Percentiles rank a stretch among this genome's conserved stretches.
Conservation (phyloP, 2,113 vertebrate species). For the Etia nguti region DNA sequence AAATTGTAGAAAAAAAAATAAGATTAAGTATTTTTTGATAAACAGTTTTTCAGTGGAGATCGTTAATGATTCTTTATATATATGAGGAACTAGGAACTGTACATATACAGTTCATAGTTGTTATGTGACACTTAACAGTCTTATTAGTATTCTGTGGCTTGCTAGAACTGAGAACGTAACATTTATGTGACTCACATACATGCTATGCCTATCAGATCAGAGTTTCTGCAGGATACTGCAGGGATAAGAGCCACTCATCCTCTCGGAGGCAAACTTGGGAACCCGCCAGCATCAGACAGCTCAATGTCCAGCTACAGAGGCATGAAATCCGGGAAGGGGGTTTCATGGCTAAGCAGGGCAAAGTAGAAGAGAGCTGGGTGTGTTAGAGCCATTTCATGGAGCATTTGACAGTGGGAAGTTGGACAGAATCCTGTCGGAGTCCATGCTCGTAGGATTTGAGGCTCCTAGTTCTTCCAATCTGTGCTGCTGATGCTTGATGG, state of each 20-base stretch:
- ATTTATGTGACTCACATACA: not conserved
- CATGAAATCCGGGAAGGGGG: slow-evolving; percentile 32
- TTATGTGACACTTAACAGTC: not conserved
- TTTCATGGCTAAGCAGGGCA: slow-evolving; percentile 47
- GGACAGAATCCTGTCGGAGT: slow-evolving; percentile 17
- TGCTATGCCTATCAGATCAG: not conserved
- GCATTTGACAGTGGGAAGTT: slow-evolving; percentile 30
- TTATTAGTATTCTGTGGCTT: not conserved
- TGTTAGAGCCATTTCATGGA: slow-evolving; percentile 52
- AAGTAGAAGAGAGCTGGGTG: slow-evolving; percentile 36
- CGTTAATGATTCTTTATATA: not conserved
- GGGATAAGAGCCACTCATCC: slow-evolving; percentile 4
- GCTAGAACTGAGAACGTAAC: not conserved
- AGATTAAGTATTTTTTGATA: not conserved
- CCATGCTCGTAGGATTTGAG: not conserved
- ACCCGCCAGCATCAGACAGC: slow-evolving; percentile 1
- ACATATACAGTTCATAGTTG: not conserved
- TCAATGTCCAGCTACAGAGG: slow-evolving; percentile 23
- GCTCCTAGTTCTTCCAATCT: not conserved
- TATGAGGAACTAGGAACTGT: no score
- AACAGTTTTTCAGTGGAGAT: not conserved
- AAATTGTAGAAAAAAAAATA: not conserved
- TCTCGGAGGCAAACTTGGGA: not conserved
- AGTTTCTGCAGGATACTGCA: not conserved
- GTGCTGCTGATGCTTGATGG: not conserved